phyloP scores from a whole-genome alignment of 2,797 vertebrate genomes.

The Loris lydekkerianus region DNA sequence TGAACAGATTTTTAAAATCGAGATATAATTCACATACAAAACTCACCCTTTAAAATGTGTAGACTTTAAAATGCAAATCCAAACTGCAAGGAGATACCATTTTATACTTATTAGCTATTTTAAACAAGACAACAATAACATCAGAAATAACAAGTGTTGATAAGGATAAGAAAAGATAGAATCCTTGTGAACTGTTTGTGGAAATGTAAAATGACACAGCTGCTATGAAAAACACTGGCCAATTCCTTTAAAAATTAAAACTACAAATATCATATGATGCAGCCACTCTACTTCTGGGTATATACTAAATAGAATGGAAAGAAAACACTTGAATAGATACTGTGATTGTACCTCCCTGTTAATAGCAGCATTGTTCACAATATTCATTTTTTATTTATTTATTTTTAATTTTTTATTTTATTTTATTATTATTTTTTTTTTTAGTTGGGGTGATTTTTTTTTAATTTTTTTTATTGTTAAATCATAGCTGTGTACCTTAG shows the following conservation, averaged over 20 bases:
- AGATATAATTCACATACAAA: conserved; percentile 28
- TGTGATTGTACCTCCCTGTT: not conserved
- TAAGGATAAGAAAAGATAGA: not conserved
- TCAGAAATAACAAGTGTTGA: conserved; percentile 9
- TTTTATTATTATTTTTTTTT: no score
- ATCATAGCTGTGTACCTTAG: no score
- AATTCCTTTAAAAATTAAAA: not conserved
- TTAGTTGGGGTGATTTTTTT: no score
- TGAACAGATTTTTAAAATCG: not conserved
- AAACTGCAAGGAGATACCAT: not conserved
- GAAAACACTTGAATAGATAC: not conserved
- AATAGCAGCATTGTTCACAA: not conserved
- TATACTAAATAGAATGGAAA: not conserved
- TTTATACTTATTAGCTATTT: not conserved
- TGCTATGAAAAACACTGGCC: not conserved
- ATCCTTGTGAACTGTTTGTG: not conserved
- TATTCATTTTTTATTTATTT: not conserved
- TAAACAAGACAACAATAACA: not conserved
- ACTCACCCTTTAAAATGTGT: not conserved
- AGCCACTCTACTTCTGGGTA: not conserved
- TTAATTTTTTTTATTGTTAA: no score
- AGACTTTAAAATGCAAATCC: conserved; percentile 5
- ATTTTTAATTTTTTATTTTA: no score
- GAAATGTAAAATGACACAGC: not conserved
- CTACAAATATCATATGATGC: no score